These are phyloP conservation scores for Pagrus major DNA, from an alignment of 2,113 vertebrate genomes.

Conservation along the genomic window DNA sequence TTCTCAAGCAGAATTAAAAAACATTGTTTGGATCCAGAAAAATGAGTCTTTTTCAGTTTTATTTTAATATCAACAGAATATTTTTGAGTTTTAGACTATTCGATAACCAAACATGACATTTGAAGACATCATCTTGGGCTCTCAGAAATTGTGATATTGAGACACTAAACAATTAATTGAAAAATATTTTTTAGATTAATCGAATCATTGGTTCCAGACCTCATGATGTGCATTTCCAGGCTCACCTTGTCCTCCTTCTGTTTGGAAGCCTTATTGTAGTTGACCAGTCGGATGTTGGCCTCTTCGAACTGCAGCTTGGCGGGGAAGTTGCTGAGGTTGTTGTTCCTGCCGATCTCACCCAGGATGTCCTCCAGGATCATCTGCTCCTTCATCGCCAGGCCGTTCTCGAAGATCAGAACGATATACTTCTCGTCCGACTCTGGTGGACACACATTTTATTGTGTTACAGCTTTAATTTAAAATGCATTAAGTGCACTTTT, in stretches of 20 bases:
- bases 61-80: background rate
- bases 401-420: slow-evolving; percentile 95
- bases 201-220: background rate
- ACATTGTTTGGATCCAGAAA: too few relatives aligned
- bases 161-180: background rate
- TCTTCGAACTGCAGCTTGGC: slow-evolving; percentile 92
- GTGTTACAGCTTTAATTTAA: too few relatives aligned
- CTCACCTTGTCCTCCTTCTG: slow-evolving; percentile 86
- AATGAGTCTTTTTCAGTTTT: background rate
- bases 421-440: slow-evolving; percentile 94
- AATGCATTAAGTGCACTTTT: too few relatives aligned
- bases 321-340: slow-evolving; percentile 90
- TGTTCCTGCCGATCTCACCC: slow-evolving; percentile 88
- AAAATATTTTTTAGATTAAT: too few relatives aligned
- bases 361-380: slow-evolving; percentile 94
- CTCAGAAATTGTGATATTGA: background rate
- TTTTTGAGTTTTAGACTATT: background rate
- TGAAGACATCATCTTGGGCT: background rate
- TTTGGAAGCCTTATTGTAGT: slow-evolving; percentile 91
- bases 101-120: background rate
- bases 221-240: background rate
- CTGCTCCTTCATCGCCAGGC: slow-evolving; percentile 88
- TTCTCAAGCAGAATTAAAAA: too few relatives aligned
- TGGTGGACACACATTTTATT: slow-evolving; percentile 52
- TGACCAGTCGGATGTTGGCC: slow-evolving; percentile 94